These are phyloP conservation scores for Napeogenes sylphis DNA, from an alignment of 2,888 invertebrate species.

Conservation along the genomic window DNA sequence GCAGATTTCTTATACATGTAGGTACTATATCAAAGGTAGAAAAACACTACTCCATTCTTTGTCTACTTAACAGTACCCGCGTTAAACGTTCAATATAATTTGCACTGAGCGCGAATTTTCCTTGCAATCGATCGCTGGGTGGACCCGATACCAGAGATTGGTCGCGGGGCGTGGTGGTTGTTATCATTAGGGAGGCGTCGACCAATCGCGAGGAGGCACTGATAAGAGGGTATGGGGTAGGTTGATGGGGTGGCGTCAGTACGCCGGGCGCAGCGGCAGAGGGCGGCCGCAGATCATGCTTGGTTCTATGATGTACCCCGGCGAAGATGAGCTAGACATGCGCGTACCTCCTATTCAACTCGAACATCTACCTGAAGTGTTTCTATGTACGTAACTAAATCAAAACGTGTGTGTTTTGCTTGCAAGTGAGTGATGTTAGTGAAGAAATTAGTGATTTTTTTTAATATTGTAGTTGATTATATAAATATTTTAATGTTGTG, in stretches of 20 bases:
- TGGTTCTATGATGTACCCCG: conserved; percentile 75
- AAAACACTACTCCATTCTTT: conserved; percentile 12
- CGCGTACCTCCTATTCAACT: conserved; percentile 85
- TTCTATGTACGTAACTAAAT: conserved; percentile 80
- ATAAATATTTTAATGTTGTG: not conserved
- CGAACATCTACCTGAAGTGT: conserved; percentile 84
- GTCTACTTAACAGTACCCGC: conserved; percentile 44
- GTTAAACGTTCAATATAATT: conserved; percentile 60
- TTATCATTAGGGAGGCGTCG: conserved; percentile 56
- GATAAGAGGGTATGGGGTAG: conserved; percentile 73
- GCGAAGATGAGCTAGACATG: conserved; percentile 71
- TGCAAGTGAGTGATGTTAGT: conserved; percentile 13
- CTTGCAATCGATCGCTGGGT: conserved; percentile 70
- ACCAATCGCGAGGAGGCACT: conserved; percentile 58
- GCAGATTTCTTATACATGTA: too few relatives aligned
- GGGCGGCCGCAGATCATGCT: conserved; percentile 65
- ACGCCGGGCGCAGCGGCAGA: conserved; percentile 55
- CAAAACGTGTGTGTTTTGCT: conserved; percentile 34
- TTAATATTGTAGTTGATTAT: not conserved
- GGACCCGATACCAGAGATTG: conserved; percentile 56
- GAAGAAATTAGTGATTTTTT: not conserved
- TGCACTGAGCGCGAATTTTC: conserved; percentile 59
- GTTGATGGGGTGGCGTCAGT: conserved; percentile 65
- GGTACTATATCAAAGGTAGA: too few relatives aligned
- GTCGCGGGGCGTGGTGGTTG: conserved; percentile 69